Conservation (phyloP, 2,888 invertebrate species). For the Tachystola acroxantha region DNA sequence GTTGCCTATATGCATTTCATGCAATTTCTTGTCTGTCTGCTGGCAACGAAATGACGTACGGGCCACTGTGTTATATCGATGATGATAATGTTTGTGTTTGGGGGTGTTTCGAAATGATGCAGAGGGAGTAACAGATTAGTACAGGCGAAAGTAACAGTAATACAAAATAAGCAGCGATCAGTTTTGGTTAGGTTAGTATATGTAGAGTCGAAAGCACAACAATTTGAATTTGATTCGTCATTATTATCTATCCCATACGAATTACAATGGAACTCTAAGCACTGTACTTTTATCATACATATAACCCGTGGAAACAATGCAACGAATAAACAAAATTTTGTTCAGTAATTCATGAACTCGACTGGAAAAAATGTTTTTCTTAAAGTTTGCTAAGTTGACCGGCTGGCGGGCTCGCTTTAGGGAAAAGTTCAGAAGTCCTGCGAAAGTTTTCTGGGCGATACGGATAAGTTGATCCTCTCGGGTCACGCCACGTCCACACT, state of each 20-base stretch:
- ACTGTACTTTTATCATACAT: no score
- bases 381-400: slow-evolving; percentile 7
- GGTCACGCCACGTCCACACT: slow-evolving; percentile 20
- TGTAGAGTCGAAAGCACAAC: no score
- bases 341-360: slow-evolving; percentile 6
- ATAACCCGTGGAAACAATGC: no score
- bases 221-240: no score
- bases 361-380: slow-evolving; percentile 10
- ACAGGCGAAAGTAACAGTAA: no score
- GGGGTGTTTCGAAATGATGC: slow-evolving; percentile 14
- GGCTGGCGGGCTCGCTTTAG: slow-evolving; percentile 7
- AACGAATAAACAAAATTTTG: no score
- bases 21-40: slow-evolving; percentile 70
- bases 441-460: slow-evolving; percentile 22
- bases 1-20: slow-evolving; percentile 54
- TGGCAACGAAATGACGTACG: slow-evolving; percentile 65
- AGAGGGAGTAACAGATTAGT: no score
- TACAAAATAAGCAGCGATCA: no score
- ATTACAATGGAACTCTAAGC: no score
- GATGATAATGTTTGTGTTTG: slow-evolving; percentile 48
- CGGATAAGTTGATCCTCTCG: slow-evolving; percentile 26
- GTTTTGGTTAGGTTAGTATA: no score
- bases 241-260: no score
- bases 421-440: slow-evolving; percentile 26
- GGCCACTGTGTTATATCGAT: slow-evolving; percentile 53